phyloP scores from a whole-genome alignment of 92 coral and sea anemone species.

The Scolanthus callimorphus region DNA sequence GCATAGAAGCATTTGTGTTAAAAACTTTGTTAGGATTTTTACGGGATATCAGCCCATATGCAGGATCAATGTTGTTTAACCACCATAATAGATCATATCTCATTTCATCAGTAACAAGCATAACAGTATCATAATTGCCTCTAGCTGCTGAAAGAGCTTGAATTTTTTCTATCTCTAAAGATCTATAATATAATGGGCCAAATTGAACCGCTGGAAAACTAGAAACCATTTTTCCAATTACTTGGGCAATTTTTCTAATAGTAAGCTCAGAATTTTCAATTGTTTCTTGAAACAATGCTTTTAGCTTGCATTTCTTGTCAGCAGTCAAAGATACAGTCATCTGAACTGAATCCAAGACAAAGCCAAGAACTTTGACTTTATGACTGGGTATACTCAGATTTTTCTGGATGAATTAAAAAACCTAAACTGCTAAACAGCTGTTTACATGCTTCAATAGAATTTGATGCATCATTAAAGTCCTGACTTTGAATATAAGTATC shows the following conservation, averaged over 20 bases:
- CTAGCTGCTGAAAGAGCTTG: constrained; percentile 17
- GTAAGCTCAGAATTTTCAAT: constrained; percentile 5
- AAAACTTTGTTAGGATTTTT: too few species aligned
- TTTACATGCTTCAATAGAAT: constrained; percentile 17
- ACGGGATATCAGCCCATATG: constrained; percentile 24
- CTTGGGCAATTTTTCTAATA: constrained; percentile 27
- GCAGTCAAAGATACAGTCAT: constrained; percentile 52
- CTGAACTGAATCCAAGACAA: constrained; percentile 36
- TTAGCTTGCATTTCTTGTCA: constrained; percentile 25
- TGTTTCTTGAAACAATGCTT: constrained; percentile 17
- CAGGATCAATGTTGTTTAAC: constrained; percentile 13
- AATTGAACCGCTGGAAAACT: constrained; percentile 29
- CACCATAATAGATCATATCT: constrained; percentile 21
- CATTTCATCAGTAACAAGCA: constrained; percentile 21
- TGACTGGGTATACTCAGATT: constrained; percentile 39
- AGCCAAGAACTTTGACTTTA: constrained; percentile 44
- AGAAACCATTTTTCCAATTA: too few species aligned
- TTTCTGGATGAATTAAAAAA: constrained; percentile 33
- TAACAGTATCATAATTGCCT: constrained; percentile 21
- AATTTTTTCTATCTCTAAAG: constrained; percentile 27
- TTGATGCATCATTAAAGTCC: constrained; percentile 19
- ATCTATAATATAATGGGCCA: constrained; percentile 30
- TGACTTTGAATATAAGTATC: constrained; percentile 36
- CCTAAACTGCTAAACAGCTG: constrained; percentile 36
- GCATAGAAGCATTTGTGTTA: too few species aligned